Base-by-base conservation (phyloP, 2,113 vertebrate genomes). In the Ciconia stormi region DNA sequence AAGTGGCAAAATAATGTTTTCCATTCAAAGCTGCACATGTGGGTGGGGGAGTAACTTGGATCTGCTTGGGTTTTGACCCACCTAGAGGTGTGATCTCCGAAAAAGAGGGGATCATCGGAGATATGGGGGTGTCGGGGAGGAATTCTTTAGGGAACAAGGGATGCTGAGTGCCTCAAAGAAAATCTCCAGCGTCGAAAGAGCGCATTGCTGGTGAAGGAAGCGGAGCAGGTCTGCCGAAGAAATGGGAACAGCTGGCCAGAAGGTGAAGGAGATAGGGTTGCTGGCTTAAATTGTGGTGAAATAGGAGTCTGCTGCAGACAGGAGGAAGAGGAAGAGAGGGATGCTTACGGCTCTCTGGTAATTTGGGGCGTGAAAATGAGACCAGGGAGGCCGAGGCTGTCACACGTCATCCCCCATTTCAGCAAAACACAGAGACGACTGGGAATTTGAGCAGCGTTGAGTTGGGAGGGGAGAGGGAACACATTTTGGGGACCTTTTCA, bases 351-450 rank as follows among this genome's bases (percentile, higher is more conserved):
- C 10, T 27, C 7, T 14, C 16, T 1, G 6, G 11, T 11, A 18
- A 30, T 55, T 55, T 6, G 25, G 3, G 23, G 22, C 7, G 8
- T 6, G 8, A 65, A 53, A 52, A 34, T 0, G 36, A 65, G 66
- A 61, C 4, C 30, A 2, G 81, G 67, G 46, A 61, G 16, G 46
- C 30, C 0, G 25, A 42, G 15, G 30, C 32, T 16, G 10, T 46
- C 7, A 1, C 16, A 2, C 4, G 1, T 7, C 1, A 6, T 7
- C 10, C 27, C 50, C 19, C 8, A 0, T n/a, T n/a, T 8, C 5
- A 8, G 77, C 18, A 16, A 71, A 83, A 42, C 26, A 2, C 2
- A 1, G 34, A 27, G 21, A 17, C 1, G 3, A 29, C 21, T 3
- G 9, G 38, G 38, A 55, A 22, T 22, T 9, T 8, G 49, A 32